Conservation (phyloP, 2,888 invertebrate genomes). For the Cryptus viduatorius region DNA sequence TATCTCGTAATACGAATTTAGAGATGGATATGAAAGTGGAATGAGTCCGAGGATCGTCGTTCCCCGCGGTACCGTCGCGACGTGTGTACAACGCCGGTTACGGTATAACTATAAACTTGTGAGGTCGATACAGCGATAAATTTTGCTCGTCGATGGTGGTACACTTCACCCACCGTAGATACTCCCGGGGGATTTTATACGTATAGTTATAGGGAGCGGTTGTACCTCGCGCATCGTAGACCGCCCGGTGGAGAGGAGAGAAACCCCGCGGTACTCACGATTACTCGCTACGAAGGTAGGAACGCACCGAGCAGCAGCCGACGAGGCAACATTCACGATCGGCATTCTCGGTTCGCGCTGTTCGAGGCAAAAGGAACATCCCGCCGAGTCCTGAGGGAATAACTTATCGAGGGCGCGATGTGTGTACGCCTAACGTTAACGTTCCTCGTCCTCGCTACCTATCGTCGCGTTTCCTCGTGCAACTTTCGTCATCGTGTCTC, state of each 20-base stretch:
- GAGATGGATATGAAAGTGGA: conserved; percentile 39
- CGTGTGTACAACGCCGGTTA: conserved; percentile 19
- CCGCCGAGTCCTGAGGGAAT: conserved; percentile 52
- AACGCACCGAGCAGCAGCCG: conserved; percentile 32
- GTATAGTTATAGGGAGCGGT: conserved; percentile 13
- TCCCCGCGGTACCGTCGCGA: conserved; percentile 34
- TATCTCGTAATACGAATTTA: conserved; percentile 48
- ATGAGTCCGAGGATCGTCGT: conserved; percentile 46
- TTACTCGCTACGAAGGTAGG: conserved; percentile 51
- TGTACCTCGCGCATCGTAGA: conserved; percentile 32
- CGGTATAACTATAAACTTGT: conserved; percentile 48
- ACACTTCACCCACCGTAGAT: conserved; percentile 33
- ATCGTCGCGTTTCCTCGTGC: conserved; percentile 16
- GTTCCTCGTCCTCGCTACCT: conserved; percentile 4
- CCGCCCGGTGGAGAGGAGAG: conserved; percentile 48
- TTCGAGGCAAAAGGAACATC: conserved; percentile 45
- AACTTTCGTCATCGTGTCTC: conserved; percentile 24
- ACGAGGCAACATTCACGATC: conserved; percentile 67
- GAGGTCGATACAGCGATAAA: conserved; percentile 57
- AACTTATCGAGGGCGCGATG: conserved; percentile 53
- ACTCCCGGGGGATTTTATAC: conserved; percentile 18
- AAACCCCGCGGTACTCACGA: conserved; percentile 35
- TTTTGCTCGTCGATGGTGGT: conserved; percentile 60
- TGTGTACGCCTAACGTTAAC: conserved; percentile 25
- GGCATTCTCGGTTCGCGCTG: conserved; percentile 55